These are phyloP conservation scores for Pedicia rivosa DNA, from an alignment of 2,888 invertebrate genomes.

Conservation along the genomic window DNA sequence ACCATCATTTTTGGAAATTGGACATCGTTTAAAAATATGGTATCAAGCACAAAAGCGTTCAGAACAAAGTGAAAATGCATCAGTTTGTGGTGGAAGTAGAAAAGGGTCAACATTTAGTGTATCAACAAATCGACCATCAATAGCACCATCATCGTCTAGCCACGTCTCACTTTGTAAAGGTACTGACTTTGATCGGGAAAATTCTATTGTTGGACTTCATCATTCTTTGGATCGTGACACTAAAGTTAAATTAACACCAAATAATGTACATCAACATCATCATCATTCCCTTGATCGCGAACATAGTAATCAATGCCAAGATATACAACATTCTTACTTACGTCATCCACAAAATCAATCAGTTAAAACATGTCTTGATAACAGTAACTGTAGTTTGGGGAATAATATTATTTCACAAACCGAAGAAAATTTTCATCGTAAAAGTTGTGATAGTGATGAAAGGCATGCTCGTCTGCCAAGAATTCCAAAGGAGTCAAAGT, in stretches of 20 bases:
- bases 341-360: too few relatives aligned
- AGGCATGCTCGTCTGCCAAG: too few relatives aligned
- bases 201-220: conserved; percentile 2
- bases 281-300: conserved; percentile 4
- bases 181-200: conserved; percentile 4
- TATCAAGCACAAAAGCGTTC: conserved; percentile 32
- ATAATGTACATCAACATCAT: conserved; percentile 2
- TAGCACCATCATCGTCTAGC: conserved; percentile 9
- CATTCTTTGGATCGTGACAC: conserved; percentile 7
- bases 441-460: too few relatives aligned
- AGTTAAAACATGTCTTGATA: too few relatives aligned
- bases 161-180: conserved; percentile 4
- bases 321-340: too few relatives aligned
- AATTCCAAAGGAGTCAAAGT: too few relatives aligned
- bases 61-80: conserved; percentile 8
- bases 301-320: too few relatives aligned
- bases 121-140: not conserved
- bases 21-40: conserved; percentile 65
- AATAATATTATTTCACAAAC: too few relatives aligned
- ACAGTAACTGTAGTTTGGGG: too few relatives aligned
- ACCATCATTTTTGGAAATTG: conserved; percentile 86
- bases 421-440: too few relatives aligned
- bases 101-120: conserved; percentile 10
- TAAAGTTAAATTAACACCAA: conserved; percentile 4
- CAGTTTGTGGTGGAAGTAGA: conserved; percentile 7